A percentile compares a stretch with the other conserved stretches of the same genome.
Conservation (phyloP, 92 coral and sea anemone species). For the Metridium senile region DNA sequence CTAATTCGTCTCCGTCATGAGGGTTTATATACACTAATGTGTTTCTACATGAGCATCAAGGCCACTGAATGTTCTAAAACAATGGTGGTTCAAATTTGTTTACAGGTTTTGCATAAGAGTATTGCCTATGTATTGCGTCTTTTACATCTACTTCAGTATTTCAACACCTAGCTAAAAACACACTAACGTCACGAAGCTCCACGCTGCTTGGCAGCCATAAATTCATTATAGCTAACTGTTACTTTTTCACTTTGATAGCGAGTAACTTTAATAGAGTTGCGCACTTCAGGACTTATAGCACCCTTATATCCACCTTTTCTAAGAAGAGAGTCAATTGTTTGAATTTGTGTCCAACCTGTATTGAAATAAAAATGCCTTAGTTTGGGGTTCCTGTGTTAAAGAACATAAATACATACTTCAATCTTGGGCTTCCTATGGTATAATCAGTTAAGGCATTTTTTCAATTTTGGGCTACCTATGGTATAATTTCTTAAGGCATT, state of each 20-base stretch:
- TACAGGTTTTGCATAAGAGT: not conserved
- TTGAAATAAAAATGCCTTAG: not conserved
- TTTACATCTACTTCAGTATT: conserved; percentile 5
- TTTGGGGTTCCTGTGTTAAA: conserved; percentile 1
- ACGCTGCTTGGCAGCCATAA: conserved; percentile 72
- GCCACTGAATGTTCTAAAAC: too few relatives aligned
- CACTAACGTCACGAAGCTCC: conserved; percentile 48
- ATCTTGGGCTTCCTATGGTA: too few relatives aligned
- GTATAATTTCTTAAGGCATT: too few relatives aligned
- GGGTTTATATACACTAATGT: too few relatives aligned
- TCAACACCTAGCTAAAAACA: conserved; percentile 36
- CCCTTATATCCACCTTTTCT: conserved; percentile 96
- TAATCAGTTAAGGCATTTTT: too few relatives aligned
- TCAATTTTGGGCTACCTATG: too few relatives aligned
- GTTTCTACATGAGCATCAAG: too few relatives aligned
- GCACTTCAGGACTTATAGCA: conserved; percentile 83
- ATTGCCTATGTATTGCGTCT: conserved; percentile 27
- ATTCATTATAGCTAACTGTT: conserved; percentile 91
- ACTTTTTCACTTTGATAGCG: conserved; percentile 99
- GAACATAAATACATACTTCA: too few relatives aligned
- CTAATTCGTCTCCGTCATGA: too few relatives aligned
- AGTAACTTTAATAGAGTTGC: conserved; percentile 89
- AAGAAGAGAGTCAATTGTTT: conserved; percentile 91
- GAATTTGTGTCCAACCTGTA: conserved; percentile 96
- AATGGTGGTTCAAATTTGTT: too few relatives aligned